phyloP scores from a whole-genome alignment of 2,797 vertebrate genomes.

The Hydrophis major region DNA sequence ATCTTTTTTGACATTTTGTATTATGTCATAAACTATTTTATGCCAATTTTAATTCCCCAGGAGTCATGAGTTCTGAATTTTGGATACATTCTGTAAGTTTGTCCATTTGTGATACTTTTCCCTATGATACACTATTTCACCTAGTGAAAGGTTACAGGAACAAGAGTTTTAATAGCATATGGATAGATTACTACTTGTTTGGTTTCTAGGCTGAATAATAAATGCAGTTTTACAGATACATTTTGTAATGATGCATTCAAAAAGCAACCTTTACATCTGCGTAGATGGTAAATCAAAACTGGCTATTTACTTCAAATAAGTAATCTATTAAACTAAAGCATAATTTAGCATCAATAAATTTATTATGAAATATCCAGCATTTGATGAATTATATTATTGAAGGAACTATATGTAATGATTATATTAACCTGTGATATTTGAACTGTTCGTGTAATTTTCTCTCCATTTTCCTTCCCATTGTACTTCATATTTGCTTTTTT shows the following conservation, averaged over 20 bases:
- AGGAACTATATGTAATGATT: not conserved
- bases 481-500: not conserved
- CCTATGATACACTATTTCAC: not conserved
- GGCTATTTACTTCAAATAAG: constrained; percentile 62
- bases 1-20: not conserved
- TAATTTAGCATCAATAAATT: constrained; percentile 54
- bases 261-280: constrained; percentile 54
- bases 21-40: not conserved
- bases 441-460: constrained; percentile 9
- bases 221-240: constrained; percentile 63
- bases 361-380: constrained; percentile 25
- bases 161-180: not conserved
- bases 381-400: constrained; percentile 9
- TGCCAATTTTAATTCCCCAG: not conserved
- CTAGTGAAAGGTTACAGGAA: not conserved
- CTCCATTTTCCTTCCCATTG: constrained; percentile 36
- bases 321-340: constrained; percentile 64
- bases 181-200: constrained; percentile 47
- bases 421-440: constrained; percentile 10
- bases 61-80: not conserved
- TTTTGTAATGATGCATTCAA: constrained; percentile 52
- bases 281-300: constrained; percentile 62
- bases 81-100: not conserved
- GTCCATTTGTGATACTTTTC: not conserved
- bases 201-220: constrained; percentile 50